Percentiles rank a stretch among this genome's conserved stretches.
Conservation (phyloP, 2,113 vertebrate genomes). For the Benitochromis conjunctus region DNA sequence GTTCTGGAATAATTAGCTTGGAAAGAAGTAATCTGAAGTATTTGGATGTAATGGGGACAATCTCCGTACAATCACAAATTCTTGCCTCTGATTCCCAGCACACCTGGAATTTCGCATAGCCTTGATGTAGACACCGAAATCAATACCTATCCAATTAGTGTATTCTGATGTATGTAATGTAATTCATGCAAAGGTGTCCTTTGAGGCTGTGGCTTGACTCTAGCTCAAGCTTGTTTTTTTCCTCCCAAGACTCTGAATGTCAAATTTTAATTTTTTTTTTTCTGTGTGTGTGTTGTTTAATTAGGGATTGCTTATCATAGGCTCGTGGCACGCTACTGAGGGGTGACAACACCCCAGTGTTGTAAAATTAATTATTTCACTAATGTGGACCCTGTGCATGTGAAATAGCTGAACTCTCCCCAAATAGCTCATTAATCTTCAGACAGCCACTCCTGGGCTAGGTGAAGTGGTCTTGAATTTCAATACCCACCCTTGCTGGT, state of each 20-base stretch:
- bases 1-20: neutral
- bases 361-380: constrained; percentile 88
- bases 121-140: constrained; percentile 29
- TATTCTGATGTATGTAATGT: constrained; percentile 45
- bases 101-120: neutral
- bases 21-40: neutral
- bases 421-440: constrained; percentile 88
- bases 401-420: constrained; percentile 79
- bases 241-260: constrained; percentile 60
- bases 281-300: constrained; percentile 72
- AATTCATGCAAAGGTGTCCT: constrained; percentile 43
- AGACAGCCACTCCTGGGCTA: constrained; percentile 69
- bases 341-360: constrained; percentile 77
- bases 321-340: constrained; percentile 58
- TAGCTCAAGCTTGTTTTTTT: constrained; percentile 41
- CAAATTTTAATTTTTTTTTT: constrained; percentile 59
- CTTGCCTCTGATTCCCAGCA: neutral
- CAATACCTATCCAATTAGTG: constrained; percentile 46
- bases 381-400: constrained; percentile 73
- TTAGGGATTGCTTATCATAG: constrained; percentile 82
- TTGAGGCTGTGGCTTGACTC: constrained; percentile 1
- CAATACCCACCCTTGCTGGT: constrained; percentile 57
- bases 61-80: neutral
- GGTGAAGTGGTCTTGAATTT: constrained; percentile 75
- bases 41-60: neutral